Base-by-base conservation (phyloP, 2,888 invertebrate genomes). In the Platycheirus rosarum region DNA sequence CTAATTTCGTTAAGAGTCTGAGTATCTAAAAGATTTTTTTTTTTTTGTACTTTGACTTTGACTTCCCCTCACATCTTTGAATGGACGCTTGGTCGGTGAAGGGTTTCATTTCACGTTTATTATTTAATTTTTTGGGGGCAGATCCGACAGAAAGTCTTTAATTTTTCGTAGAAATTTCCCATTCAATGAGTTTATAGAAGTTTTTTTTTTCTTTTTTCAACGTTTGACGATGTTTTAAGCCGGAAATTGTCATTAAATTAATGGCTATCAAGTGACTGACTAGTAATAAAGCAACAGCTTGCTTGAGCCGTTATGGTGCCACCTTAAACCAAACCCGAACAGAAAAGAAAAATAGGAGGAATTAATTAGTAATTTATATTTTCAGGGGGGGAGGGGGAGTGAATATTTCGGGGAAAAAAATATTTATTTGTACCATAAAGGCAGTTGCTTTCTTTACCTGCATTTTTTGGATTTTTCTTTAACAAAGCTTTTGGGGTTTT, bases 191-290 rank as follows among this genome's bases (percentile, higher is more conserved):
- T 74, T 40, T 23, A n/a, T 18, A 74, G 14, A 44, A 11, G 2
- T 5, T 51, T 7, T 42, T 40, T 13, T 14, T 60, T 57, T n/a
- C n/a, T n/a, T n/a, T n/a, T n/a, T n/a, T n/a, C n/a, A n/a, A n/a
- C n/a, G 20, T 20, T 55, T 63, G 74, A 74, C 55, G 65, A 75
- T 62, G 51, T 11, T 40, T 40, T 60, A 60, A 65, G 65, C 80
- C 80, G 80, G 80, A 76, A 80, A 80, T 76, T 76, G 70, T 80
- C 76, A 70, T 80, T 76, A 76, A 80, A 76, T 60, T 60, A 60
- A 60, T 76, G 65, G 37, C 40, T 66, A 66, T 70, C 18, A 62
- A 79, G 79, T 75, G 62, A 42, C 63, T 49, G 63, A 74, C 62
- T 65, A 16, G 55, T n/a, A 18, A 51, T 65, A 65, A 35, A 60